phyloP scores from a whole-genome alignment of 2,113 vertebrate species.

The Ellobius talpinus region DNA sequence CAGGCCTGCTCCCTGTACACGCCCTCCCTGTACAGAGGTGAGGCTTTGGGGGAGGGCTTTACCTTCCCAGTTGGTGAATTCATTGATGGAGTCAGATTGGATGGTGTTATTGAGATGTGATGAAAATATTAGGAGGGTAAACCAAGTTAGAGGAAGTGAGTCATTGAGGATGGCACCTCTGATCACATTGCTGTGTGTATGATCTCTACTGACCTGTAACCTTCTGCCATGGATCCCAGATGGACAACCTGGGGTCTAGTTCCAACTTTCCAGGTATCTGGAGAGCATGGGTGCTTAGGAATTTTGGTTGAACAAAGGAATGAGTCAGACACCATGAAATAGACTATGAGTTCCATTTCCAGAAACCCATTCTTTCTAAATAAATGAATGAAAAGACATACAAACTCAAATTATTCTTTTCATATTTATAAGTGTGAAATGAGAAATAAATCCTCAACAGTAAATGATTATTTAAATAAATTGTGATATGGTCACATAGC shows the following conservation, averaged over 20 bases:
- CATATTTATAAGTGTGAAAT: conserved; percentile 41
- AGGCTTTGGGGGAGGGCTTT: neutral
- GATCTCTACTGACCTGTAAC: neutral
- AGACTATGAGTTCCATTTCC: conserved; percentile 5
- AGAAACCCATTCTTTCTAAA: conserved; percentile 47
- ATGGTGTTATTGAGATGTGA: neutral
- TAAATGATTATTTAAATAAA: conserved; percentile 36
- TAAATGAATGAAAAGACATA: conserved; percentile 11
- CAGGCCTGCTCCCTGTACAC: neutral
- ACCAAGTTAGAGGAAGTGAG: neutral
- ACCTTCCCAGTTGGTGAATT: neutral
- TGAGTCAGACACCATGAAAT: neutral
- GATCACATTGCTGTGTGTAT: neutral
- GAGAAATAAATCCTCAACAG: neutral
- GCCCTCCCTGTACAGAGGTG: neutral
- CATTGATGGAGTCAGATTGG: too few relatives aligned
- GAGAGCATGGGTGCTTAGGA: neutral
- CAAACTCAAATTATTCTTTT: neutral
- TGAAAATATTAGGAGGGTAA: neutral
- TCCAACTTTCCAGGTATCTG: neutral
- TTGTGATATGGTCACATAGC: neutral
- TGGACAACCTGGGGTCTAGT: neutral
- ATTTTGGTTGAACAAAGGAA: conserved; percentile 25
- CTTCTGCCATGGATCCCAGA: accelerated
- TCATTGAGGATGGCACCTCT: neutral